Percentiles rank a stretch among this genome's conserved stretches.
Conservation (phyloP, 2,113 vertebrate species). For the Oryzias melastigma region DNA sequence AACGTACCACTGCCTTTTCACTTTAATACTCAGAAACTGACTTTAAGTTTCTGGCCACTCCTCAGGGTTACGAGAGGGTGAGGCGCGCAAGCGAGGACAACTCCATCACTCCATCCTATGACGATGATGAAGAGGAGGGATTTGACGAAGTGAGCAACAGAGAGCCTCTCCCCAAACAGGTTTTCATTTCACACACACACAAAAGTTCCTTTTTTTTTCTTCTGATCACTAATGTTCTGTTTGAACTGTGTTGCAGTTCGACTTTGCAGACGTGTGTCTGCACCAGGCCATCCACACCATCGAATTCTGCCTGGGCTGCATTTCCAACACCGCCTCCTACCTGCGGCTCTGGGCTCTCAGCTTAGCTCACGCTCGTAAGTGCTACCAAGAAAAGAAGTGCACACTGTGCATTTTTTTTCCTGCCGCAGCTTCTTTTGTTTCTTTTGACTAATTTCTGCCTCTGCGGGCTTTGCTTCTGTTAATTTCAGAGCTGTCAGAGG, state of each 20-base stretch:
- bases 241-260: constrained; percentile 78
- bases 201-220: background rate
- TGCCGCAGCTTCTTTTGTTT: background rate
- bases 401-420: background rate
- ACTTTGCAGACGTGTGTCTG: constrained; percentile 88
- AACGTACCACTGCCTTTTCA: background rate
- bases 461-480: background rate
- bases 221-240: constrained; percentile 1
- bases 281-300: constrained; percentile 94
- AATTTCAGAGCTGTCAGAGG: constrained; percentile 89
- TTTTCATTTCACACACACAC: background rate
- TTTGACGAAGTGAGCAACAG: constrained; percentile 69
- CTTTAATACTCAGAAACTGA: background rate
- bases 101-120: constrained; percentile 80
- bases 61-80: constrained; percentile 90
- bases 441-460: background rate
- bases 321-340: constrained; percentile 96
- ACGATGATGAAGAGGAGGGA: constrained; percentile 88
- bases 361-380: constrained; percentile 95
- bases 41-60: constrained; percentile 17
- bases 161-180: constrained; percentile 67
- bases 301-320: constrained; percentile 94
- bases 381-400: background rate
- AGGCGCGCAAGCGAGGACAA: constrained; percentile 90
- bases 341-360: constrained; percentile 97